Percentiles rank a stretch among this genome's conserved stretches.
Conservation (phyloP, 1,140 invertebrate genomes). For the Phymastichus coffea region DNA sequence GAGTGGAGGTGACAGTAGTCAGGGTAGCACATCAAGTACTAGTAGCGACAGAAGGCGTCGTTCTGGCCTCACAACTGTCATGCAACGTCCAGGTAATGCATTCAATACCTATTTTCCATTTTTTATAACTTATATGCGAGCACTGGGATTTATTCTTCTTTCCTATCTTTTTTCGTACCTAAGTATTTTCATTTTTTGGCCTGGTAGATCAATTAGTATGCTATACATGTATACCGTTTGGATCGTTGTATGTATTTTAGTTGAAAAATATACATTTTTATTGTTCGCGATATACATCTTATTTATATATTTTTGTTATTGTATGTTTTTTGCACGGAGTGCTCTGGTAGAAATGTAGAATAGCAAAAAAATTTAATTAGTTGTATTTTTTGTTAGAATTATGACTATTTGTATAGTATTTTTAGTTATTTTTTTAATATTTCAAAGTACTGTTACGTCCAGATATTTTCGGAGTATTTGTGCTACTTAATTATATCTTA, state of each 20-base stretch:
- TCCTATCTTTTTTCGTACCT: background rate
- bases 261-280: slow-evolving; percentile 9
- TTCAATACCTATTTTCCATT: background rate
- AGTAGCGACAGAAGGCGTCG: slow-evolving; percentile 67
- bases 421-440: too few species aligned
- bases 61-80: slow-evolving; percentile 79
- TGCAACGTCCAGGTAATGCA: slow-evolving; percentile 78
- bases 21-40: slow-evolving; percentile 53
- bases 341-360: slow-evolving; percentile 6
- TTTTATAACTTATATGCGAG: slow-evolving; percentile 13
- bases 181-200: slow-evolving; percentile 18
- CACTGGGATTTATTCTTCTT: background rate
- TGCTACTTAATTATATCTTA: too few species aligned
- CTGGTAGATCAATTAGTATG: slow-evolving; percentile 17
- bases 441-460: too few species aligned
- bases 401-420: too few species aligned
- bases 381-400: too few species aligned
- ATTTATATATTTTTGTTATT: background rate
- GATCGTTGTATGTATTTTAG: slow-evolving; percentile 19
- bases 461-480: too few species aligned
- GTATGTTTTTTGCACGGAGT: slow-evolving; percentile 6
- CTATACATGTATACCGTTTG: slow-evolving; percentile 24
- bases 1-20: slow-evolving; percentile 46
- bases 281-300: slow-evolving; percentile 9
- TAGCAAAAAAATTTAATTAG: too few species aligned